Evolutionary conservation across 2,113 vertebrate genomes (phyloP).

Genomic region (Coptodon rendalli): DNA sequence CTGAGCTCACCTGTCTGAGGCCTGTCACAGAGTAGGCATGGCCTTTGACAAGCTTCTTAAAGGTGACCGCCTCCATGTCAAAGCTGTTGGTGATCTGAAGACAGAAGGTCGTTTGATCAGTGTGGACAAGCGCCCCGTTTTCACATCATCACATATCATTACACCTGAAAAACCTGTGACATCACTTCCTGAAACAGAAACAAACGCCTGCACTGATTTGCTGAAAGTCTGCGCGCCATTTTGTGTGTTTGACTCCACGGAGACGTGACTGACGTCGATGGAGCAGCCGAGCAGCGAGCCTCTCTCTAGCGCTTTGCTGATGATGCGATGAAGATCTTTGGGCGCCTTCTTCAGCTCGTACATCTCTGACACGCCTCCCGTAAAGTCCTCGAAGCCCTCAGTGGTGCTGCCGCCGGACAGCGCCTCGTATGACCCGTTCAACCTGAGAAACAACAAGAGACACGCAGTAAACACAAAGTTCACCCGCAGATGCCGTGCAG

Average conservation of each 20-base stretch:
- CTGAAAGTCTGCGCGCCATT: background rate
- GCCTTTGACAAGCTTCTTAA: slow-evolving; percentile 87
- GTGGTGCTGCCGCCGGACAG: slow-evolving; percentile 83
- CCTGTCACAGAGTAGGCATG: slow-evolving; percentile 88
- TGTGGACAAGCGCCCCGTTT: background rate
- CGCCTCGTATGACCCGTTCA: slow-evolving; percentile 83
- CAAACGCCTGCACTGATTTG: background rate
- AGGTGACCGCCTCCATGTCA: slow-evolving; percentile 82
- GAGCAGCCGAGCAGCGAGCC: slow-evolving; percentile 88
- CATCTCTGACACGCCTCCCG: slow-evolving; percentile 80
- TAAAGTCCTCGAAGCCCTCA: slow-evolving; percentile 90
- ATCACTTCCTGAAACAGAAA: background rate
- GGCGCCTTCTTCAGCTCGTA: slow-evolving; percentile 77
- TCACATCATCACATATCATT: background rate
- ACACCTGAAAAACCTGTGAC: background rate
- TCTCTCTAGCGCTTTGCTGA: slow-evolving; percentile 76
- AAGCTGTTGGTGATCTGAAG: slow-evolving; percentile 75
- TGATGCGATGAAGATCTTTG: slow-evolving; percentile 71
- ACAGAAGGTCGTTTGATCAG: background rate
- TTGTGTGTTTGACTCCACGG: background rate
- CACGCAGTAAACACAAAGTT: background rate
- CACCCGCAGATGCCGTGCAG: background rate
- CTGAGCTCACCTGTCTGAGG: slow-evolving; percentile 73
- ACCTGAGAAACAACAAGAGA: slow-evolving; percentile 45
- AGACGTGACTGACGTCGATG: slow-evolving; percentile 64